Percentiles rank a stretch among this genome's conserved stretches.
phyloP scores from a whole-genome alignment of 1,140 invertebrate species.

The Drosophila orosa region DNA sequence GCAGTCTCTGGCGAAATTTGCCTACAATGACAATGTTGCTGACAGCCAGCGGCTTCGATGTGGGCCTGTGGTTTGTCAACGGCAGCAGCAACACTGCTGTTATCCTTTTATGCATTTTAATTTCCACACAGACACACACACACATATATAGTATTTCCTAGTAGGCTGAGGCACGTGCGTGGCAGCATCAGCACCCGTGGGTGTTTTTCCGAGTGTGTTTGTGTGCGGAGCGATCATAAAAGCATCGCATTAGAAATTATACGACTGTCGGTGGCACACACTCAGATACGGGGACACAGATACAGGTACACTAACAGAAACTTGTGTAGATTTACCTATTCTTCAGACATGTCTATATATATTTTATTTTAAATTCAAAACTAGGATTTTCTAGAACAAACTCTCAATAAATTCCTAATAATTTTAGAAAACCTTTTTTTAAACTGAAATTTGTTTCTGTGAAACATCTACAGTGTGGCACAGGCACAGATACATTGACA shows the following conservation, averaged over 20 bases:
- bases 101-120: conserved; percentile 83
- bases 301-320: not conserved
- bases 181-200: conserved; percentile 68
- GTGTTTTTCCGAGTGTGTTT: conserved; percentile 63
- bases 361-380: no score
- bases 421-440: not conserved
- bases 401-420: no score
- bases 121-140: conserved; percentile 59
- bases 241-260: conserved; percentile 81
- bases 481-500: conserved; percentile 10
- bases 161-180: conserved; percentile 59
- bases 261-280: conserved; percentile 62
- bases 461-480: not conserved
- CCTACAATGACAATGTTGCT: conserved; percentile 59
- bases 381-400: no score
- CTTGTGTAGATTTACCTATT: no score
- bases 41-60: conserved; percentile 48
- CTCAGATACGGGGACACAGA: conserved; percentile 15
- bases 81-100: conserved; percentile 62
- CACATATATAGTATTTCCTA: conserved; percentile 13
- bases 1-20: conserved; percentile 69
- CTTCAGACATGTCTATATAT: not conserved
- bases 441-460: not conserved
- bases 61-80: conserved; percentile 57
- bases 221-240: conserved; percentile 70